Conservation (phyloP, 2,797 vertebrate genomes). For the Pseudotriccus pelzelni region DNA sequence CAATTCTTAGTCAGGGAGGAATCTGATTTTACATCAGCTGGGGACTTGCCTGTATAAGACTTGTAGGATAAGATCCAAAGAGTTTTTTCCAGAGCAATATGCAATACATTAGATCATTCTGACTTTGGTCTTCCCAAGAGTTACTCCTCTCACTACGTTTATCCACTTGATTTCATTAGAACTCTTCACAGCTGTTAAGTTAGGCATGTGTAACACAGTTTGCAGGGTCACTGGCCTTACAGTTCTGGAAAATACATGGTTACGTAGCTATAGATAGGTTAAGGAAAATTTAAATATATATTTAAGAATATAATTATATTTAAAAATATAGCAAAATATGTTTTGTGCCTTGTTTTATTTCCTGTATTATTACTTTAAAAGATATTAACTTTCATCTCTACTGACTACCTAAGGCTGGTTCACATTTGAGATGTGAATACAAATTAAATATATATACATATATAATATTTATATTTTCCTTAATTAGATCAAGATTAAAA, state of each 20-base stretch:
- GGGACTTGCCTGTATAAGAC: neutral
- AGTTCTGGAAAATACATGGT: neutral
- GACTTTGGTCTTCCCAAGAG: neutral
- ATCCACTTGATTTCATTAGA: neutral
- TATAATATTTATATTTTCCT: neutral
- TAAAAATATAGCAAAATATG: neutral
- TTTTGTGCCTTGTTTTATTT: conserved; percentile 5
- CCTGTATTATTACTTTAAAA: conserved; percentile 17
- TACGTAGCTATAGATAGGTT: neutral
- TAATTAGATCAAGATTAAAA: neutral
- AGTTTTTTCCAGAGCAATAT: conserved; percentile 38
- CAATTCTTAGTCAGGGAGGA: neutral
- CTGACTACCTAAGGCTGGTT: neutral
- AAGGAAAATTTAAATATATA: conserved; percentile 31
- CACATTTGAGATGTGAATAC: neutral
- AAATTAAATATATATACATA: neutral
- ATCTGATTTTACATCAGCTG: neutral
- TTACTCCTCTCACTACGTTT: neutral
- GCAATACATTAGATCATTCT: conserved; percentile 31
- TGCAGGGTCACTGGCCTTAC: neutral
- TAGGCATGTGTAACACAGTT: neutral
- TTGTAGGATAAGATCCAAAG: neutral
- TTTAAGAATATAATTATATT: conserved; percentile 47
- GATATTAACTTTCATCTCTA: neutral
- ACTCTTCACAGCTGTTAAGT: neutral